A percentile compares a stretch with the other conserved stretches of the same genome.
Evolutionary conservation across 2,888 invertebrate species (phyloP).

Genomic region (Catotricha subobsoleta): DNA sequence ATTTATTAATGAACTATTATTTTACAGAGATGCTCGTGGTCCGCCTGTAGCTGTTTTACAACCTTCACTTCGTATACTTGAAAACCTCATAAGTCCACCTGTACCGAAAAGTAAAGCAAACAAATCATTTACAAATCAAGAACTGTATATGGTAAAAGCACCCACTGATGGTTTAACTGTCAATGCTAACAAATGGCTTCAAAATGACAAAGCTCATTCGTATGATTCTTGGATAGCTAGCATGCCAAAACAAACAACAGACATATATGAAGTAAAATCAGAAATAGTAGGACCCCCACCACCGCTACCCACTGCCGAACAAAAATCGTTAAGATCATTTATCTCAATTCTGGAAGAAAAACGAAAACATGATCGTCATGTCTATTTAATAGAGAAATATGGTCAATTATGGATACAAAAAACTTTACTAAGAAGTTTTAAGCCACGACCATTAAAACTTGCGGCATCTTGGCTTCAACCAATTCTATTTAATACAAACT

Average conservation of each 20-base stretch:
- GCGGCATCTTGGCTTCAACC: constrained; percentile 65
- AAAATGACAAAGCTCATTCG: constrained; percentile 46
- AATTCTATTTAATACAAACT: constrained; percentile 84
- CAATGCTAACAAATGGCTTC: constrained; percentile 55
- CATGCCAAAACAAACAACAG: constrained; percentile 36
- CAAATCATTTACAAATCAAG: constrained; percentile 35
- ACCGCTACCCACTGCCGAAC: constrained; percentile 13
- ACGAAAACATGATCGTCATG: constrained; percentile 25
- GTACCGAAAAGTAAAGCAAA: constrained; percentile 36
- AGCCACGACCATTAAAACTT: constrained; percentile 29
- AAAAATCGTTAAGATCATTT: constrained; percentile 11
- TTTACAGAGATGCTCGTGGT: constrained; percentile 43
- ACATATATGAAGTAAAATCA: constrained; percentile 13
- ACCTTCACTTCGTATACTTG: constrained; percentile 83
- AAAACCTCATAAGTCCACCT: constrained; percentile 56
- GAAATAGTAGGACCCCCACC: constrained; percentile 10
- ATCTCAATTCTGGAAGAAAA: constrained; percentile 20
- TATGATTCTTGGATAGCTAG: constrained; percentile 54
- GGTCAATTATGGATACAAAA: constrained; percentile 44
- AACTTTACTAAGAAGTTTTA: background rate
- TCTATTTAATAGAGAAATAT: constrained; percentile 58
- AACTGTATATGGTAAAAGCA: constrained; percentile 32
- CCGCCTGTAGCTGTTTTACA: constrained; percentile 79
- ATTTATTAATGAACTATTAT: background rate
- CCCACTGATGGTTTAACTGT: constrained; percentile 45